These are phyloP conservation scores for Pipa parva DNA, from an alignment of 2,113 vertebrate genomes.

Conservation along the genomic window DNA sequence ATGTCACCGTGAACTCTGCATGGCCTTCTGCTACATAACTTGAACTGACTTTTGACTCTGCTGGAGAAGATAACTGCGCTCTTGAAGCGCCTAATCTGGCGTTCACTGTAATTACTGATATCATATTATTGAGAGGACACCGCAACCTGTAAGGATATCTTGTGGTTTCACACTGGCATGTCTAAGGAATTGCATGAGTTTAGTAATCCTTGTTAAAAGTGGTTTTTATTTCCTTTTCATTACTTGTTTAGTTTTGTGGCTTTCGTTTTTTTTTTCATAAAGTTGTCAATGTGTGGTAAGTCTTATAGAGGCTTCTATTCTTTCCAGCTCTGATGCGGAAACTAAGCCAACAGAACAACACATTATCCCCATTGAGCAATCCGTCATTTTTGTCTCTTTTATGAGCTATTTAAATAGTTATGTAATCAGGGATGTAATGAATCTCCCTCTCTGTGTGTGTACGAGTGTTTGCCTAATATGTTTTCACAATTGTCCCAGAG, in stretches of 20 bases:
- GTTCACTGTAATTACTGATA: neutral
- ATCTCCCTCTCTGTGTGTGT: too few species aligned
- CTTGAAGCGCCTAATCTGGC: neutral
- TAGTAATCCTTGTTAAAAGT: neutral
- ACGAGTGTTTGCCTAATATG: neutral
- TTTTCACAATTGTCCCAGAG: neutral
- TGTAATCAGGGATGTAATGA: neutral
- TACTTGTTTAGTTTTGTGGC: neutral
- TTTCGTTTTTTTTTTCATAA: neutral
- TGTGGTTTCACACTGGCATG: neutral
- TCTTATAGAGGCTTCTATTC: neutral
- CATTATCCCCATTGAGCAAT: neutral
- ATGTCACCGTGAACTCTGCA: slow-evolving; percentile 50
- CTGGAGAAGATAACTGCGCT: slow-evolving; percentile 20
- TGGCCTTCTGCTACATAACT: slow-evolving; percentile 44
- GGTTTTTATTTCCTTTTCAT: neutral
- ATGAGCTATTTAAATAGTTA: neutral
- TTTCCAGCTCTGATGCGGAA: neutral
- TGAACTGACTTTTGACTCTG: slow-evolving; percentile 41
- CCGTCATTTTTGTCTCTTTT: neutral
- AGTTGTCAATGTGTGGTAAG: too few species aligned
- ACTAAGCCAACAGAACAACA: neutral
- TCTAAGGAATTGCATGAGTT: neutral
- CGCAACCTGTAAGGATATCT: too few species aligned
- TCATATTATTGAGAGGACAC: neutral